Evolutionary conservation across 2,888 invertebrate species (phyloP), one percentile per base, ranked within the genome.

Genomic region (Tillus elongatus): DNA sequence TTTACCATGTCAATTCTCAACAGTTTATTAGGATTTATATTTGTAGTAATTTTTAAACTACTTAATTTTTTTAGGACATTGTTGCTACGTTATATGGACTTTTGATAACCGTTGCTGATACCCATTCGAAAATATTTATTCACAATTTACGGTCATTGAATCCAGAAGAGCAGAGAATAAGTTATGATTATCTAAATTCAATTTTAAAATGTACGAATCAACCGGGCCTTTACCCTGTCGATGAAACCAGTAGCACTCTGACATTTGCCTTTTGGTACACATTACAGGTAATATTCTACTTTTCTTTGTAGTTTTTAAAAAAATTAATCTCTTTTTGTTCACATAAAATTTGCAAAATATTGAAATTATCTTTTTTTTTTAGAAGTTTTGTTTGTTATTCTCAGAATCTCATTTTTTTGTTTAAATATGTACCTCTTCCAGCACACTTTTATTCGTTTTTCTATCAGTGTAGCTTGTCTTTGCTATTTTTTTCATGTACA

Each of bases 191-290:
- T 29, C 72, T 92, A 1, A 74, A 79, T 42, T 71, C 86, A 37
- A 70, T 91, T 42, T 65, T 93, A 35, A 75, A 79, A 37, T 89
- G 89, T 54, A 85, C 88, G 29, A 80, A 81, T 42, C 76, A 81
- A 44, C 77, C 82, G 4, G 92, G 92, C 0, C 75, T 82, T 46
- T 93, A 87, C 67, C 92, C 92, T 0, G 72, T 83, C 2, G 87
- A 93, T 55, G 95, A 93, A 66, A 82, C 79, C 0, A 78, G 85
- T 43, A 92, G 91, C 57, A 84, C 81, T 41, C 73, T 90, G 45
- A 77, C 89, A 0, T 82, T 92, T 66, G 84, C 86, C 2, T 89
- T 92, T 63, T 93, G 93, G 93, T 93, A 88, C 60, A 79, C 84
- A 37, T 65, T 93, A 35, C 92, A 93, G 73, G 87, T 85, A 55